Evolutionary conservation across 2,113 vertebrate genomes (phyloP).

Genomic region (Myrmecophaga tridactyla): DNA sequence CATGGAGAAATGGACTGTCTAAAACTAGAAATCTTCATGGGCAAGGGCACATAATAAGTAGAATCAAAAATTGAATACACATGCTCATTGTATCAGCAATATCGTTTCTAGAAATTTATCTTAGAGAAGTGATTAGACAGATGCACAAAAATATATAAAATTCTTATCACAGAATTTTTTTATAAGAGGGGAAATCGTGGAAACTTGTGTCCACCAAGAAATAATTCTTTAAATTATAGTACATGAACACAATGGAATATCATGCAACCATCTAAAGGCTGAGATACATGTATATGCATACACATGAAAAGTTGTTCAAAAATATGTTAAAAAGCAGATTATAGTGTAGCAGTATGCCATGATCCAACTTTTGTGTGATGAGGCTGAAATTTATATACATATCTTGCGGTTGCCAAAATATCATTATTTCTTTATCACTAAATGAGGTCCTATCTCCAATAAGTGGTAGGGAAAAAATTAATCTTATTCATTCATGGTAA

Average conservation of each 20-base stretch:
- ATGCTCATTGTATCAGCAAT: neutral
- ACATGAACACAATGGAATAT: neutral
- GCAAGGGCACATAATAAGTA: neutral
- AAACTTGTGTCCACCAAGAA: neutral
- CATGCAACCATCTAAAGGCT: neutral
- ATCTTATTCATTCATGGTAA: neutral
- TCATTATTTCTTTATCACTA: neutral
- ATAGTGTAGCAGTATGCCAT: neutral
- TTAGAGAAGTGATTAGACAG: neutral
- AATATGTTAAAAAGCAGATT: neutral
- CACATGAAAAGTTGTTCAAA: neutral
- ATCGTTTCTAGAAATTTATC: neutral
- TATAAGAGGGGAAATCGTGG: neutral
- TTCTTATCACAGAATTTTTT: neutral
- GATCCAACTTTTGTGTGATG: neutral
- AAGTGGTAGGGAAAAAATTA: neutral
- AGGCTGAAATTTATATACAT: neutral
- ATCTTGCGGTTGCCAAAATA: neutral
- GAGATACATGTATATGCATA: neutral
- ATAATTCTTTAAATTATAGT: neutral
- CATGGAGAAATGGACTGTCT: neutral
- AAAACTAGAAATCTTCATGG: neutral
- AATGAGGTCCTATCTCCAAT: conserved; percentile 3
- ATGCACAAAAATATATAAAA: neutral
- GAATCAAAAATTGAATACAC: neutral